Conservation (phyloP, 2,888 invertebrate species). For the Pandemis cinnamomeana region DNA sequence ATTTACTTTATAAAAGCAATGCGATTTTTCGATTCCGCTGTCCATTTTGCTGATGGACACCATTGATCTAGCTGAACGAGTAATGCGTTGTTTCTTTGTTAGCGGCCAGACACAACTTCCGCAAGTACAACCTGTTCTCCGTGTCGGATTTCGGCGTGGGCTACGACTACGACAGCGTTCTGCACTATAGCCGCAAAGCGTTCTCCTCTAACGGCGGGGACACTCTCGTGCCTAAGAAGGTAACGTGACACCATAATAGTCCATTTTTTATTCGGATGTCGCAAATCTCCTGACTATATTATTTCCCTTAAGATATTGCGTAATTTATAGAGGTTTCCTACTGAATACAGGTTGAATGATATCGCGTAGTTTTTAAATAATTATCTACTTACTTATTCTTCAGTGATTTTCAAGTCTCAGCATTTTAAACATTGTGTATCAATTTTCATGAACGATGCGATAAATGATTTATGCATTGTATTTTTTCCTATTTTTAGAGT, state of each 20-base stretch:
- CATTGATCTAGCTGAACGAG: neutral
- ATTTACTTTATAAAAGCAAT: too few relatives aligned
- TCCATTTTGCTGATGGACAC: neutral
- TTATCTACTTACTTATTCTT: too few relatives aligned
- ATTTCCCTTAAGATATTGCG: too few relatives aligned
- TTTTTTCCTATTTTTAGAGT: conserved; percentile 56
- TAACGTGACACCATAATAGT: conserved; percentile 42
- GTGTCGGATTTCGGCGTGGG: conserved; percentile 88
- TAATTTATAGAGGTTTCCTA: too few relatives aligned
- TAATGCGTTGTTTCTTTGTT: conserved; percentile 9
- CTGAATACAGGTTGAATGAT: too few relatives aligned
- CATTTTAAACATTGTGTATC: too few relatives aligned
- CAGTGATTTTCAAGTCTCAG: too few relatives aligned
- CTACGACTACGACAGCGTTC: conserved; percentile 90
- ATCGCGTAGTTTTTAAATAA: too few relatives aligned
- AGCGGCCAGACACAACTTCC: conserved; percentile 83
- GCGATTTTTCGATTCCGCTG: too few relatives aligned
- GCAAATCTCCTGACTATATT: too few relatives aligned
- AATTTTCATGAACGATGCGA: too few relatives aligned
- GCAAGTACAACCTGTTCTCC: conserved; percentile 86
- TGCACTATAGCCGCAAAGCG: conserved; percentile 89
- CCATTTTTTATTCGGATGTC: neutral
- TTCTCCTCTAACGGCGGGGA: conserved; percentile 88
- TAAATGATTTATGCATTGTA: neutral
- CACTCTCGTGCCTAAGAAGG: conserved; percentile 87